Evolutionary conservation across 2,113 vertebrate species (phyloP), one percentile per base, ranked within the genome.

Genomic region (Archocentrus centrarchus): DNA sequence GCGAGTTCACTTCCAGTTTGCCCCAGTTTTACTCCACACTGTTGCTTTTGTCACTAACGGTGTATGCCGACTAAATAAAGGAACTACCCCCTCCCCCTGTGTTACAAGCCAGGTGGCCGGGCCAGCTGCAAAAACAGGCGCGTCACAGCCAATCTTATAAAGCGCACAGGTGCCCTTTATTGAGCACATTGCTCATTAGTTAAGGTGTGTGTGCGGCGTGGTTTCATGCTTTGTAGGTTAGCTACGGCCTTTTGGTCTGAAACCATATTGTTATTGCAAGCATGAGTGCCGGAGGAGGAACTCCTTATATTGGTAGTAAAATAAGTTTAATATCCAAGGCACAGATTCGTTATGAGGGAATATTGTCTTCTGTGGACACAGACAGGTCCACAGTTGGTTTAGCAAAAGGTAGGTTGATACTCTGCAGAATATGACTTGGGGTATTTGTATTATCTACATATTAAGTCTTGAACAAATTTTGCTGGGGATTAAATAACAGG

Each of bases 341-440:
- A 1, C 96, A 97, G 94, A 98, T 98, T 82, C 97, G 97, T 41
- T 98, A 98, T 94, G 97, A 98, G 81, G 97, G 97, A 2, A 97
- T 98, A 59, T 80, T 98, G 60, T 98, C 97, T 81, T 97, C 97
- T 17, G 97, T 98, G 79, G 97, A 99, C 93, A 99, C 97, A 0
- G 98, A 99, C 35, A 97, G 98, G 93, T 99, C 98, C 59, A 99
- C 98, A 1, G 97, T 99, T 90, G 97, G 97, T 7, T 93, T 98
- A 60, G 97, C 97, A 37, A 98, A 97, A 95, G 97, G 97, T 98
- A 88, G 37, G 94, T 77, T 44, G 24, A 4, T 35, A 1, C 17
- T 55, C 55, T n/a, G 32, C 24, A 30, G 10, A 17, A 70, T 70
- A 44, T 0, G 32, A 2, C 2, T 27, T 1, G 3, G 8, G 1